Evolutionary conservation across 2,113 vertebrate genomes (phyloP).

Genomic region (Myrmecophaga tridactyla): DNA sequence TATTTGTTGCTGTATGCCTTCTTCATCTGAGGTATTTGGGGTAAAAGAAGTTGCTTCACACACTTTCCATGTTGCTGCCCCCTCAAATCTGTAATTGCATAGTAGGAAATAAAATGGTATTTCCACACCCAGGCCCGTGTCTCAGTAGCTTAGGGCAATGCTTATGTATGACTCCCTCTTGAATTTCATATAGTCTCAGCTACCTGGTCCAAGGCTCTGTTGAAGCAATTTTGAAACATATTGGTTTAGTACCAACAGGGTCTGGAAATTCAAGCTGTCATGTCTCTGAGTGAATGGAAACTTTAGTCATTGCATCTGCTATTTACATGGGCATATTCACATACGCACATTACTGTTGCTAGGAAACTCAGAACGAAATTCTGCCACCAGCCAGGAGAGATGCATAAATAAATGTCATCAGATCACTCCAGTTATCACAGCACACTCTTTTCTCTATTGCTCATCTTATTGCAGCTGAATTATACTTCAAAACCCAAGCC

Average conservation of each 20-base stretch:
- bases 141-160: neutral
- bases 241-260: slow-evolving; percentile 43
- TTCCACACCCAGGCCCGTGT: neutral
- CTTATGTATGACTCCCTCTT: neutral
- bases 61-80: neutral
- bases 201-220: neutral
- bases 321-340: slow-evolving; percentile 49
- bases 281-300: neutral
- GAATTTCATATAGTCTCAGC: neutral
- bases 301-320: slow-evolving; percentile 53
- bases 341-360: slow-evolving; percentile 53
- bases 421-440: slow-evolving; percentile 15
- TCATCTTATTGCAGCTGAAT: slow-evolving; percentile 35
- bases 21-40: neutral
- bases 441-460: neutral
- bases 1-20: neutral
- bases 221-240: slow-evolving; percentile 36
- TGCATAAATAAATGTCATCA: slow-evolving; percentile 43
- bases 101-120: neutral
- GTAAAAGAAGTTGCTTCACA: neutral
- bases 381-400: neutral
- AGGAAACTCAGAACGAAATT: slow-evolving; percentile 13
- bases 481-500: neutral
- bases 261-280: slow-evolving; percentile 52
- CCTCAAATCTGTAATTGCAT: neutral